Evolutionary conservation across 2,888 invertebrate species (phyloP), one percentile per base, ranked within the genome.

Genomic region (Drosophila cognata): DNA sequence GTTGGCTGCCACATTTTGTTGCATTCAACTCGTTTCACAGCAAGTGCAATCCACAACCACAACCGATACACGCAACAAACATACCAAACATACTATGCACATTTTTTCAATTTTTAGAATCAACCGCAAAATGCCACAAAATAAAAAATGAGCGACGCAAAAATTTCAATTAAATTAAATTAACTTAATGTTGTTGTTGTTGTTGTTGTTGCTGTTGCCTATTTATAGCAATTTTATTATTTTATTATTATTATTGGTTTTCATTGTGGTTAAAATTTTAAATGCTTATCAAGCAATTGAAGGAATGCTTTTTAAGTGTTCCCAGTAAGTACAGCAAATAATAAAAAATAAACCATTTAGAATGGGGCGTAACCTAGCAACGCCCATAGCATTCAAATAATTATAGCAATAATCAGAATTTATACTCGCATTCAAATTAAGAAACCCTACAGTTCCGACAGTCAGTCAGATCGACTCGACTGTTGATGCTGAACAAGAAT

Each of bases 151-250:
- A 46, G 25, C 16, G 13, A 25, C 36, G 21, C 46, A 38, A 41
- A 41, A 58, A 38, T 51, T 71, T 46, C 7, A 70, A 71, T 71
- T 71, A 31, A 56, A 71, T 61, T 25, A 46, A 51, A 71, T 61
- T 25, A 46, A 51, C 21, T 52, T 48, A 25, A 53, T 46, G 5
- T 21, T 25, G 28, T 46, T 21, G 21, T 43, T 58, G 4, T 13
- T 16, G 59, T 7, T 63, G 16, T 28, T 41, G 6, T 48, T 58
- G 16, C 13, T 29, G 53, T 25, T 38, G 41, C 13, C 48, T 13
- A 25, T 43, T 43, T 10, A 43, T 33, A 46, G 41, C 25, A 25
- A 36, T 55, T 46, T 13, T 11, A 16, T 38, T 48, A 13, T 46
- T 46, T 41, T 41, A 11, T 43, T 38, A 35, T 50, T 38, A n/a